A percentile compares a stretch with the other conserved stretches of the same genome.
Conservation (phyloP, 2,888 invertebrate species). For the Netelia inedita region DNA sequence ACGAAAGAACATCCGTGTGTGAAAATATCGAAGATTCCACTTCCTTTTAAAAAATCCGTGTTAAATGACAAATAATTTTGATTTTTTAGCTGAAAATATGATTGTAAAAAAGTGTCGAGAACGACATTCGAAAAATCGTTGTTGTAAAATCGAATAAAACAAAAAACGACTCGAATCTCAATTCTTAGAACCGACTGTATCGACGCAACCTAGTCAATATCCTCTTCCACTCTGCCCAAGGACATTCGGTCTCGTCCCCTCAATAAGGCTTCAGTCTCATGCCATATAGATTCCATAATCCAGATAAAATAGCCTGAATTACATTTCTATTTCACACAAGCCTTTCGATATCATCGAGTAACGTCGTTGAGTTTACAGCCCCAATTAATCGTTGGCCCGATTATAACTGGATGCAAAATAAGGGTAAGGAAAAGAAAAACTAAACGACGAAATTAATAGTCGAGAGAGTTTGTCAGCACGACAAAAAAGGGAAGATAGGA, state of each 20-base stretch:
- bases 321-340: constrained; percentile 74
- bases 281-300: constrained; percentile 75
- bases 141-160: no score
- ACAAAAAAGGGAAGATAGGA: background rate
- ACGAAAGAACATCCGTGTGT: no score
- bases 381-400: constrained; percentile 51
- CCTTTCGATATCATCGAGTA: constrained; percentile 52
- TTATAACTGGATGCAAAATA: constrained; percentile 17
- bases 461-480: background rate
- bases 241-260: constrained; percentile 8
- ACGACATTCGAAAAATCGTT: no score
- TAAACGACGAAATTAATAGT: background rate
- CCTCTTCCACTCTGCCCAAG: constrained; percentile 4
- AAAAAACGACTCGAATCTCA: background rate
- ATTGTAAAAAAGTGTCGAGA: no score
- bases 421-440: background rate
- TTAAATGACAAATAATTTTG: no score
- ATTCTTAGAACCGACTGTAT: background rate
- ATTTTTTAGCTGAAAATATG: no score
- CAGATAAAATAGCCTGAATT: constrained; percentile 76
- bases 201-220: background rate
- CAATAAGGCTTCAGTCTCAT: background rate
- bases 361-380: constrained; percentile 15
- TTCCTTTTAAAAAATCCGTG: no score
- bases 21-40: no score